These are phyloP conservation scores for Drosophila kikkawai DNA, from an alignment of 1,140 invertebrate species.

Conservation along the genomic window DNA sequence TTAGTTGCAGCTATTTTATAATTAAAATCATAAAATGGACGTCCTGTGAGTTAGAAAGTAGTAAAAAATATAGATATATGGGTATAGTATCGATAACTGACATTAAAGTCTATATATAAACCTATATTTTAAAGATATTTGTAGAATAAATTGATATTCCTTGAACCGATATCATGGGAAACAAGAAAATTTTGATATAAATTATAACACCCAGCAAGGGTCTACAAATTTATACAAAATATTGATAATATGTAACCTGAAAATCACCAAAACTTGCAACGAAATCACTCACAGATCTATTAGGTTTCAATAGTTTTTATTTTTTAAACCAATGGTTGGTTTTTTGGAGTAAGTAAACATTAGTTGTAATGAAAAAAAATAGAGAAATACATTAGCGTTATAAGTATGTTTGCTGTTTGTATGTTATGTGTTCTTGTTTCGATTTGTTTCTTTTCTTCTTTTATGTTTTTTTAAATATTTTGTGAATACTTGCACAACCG, in stretches of 20 bases:
- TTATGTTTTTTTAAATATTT: background rate
- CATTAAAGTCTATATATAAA: too few relatives aligned
- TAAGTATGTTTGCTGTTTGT: conserved; percentile 17
- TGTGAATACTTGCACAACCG: conserved; percentile 47
- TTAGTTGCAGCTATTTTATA: background rate
- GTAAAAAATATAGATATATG: too few relatives aligned
- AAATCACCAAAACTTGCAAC: background rate
- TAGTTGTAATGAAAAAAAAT: conserved; percentile 51
- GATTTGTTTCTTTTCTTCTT: background rate
- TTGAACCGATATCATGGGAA: too few relatives aligned
- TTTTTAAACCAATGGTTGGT: conserved; percentile 64
- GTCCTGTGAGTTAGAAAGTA: too few relatives aligned
- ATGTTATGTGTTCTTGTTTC: conserved; percentile 19
- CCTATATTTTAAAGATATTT: too few relatives aligned
- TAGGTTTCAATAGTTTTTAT: conserved; percentile 27
- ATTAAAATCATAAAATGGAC: too few relatives aligned
- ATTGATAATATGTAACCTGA: background rate
- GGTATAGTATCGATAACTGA: too few relatives aligned
- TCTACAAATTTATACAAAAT: background rate
- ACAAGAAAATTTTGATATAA: too few relatives aligned
- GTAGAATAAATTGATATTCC: too few relatives aligned
- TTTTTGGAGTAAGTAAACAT: conserved; percentile 57
- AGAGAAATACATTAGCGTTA: conserved; percentile 62
- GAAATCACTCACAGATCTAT: background rate
- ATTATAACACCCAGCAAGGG: too few relatives aligned